Base-by-base conservation (phyloP, 1,140 invertebrate genomes). In the Calephelis nemesis region DNA sequence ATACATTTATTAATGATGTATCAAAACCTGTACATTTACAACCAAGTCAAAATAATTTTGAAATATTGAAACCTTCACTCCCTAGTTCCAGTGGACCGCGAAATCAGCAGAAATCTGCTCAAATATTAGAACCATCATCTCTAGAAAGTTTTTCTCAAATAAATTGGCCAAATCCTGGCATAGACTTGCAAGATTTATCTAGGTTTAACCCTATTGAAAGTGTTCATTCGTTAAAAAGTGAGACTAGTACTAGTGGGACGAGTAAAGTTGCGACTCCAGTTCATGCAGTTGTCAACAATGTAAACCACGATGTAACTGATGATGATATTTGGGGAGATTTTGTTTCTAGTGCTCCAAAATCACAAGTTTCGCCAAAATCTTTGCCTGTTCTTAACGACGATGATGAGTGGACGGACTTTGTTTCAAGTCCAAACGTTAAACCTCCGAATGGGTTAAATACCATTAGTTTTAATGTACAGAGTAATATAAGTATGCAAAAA, bases 381-480 rank as follows among this genome's bases (percentile, higher is more conserved):
- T 73, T 71, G 67, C 45, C 76, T 11, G 67, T 72, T 1, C 79
- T 84, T 64, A 76, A 66, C 0, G 93, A 93, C 64, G 94, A 94
- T 47, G 94, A 94, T 68, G 94, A 94, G 74, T 94, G 94, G 94
- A 93, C 93, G 13, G 93, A 94, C 67, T 95, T 94, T 77, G 93
- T 94, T n/a, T 94, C 93, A 40, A 94, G 93, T 77, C 89, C 92
- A 7, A 85, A 74, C 81, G 79, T 86, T 8, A 87, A 81, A 73
- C 83, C 84, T 11, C 82, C 79, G 70, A 92, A 90, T 69, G 86
- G 87, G 9, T 73, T 91, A 48, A 91, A 87, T 67, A 91, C 88
- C 6, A 91, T 91, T 47, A 91, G 88, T 74, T 81, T 88, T 47
- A 90, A 90, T 73, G 88, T 91, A 47, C 83, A 90, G 63, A 87